Base-by-base conservation (phyloP, 2,888 invertebrate genomes). In the Frankliniella fusca region DNA sequence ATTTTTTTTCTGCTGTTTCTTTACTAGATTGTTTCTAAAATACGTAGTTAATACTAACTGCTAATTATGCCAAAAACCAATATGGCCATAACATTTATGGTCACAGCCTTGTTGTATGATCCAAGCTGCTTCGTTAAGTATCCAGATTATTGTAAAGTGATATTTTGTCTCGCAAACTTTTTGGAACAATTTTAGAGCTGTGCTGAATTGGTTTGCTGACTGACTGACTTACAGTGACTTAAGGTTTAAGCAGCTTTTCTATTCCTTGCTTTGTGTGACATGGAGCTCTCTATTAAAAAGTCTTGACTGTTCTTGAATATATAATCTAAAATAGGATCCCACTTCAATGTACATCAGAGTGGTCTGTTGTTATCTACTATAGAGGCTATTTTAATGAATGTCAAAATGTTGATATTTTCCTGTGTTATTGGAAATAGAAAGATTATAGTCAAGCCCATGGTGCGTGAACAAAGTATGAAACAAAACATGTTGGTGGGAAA, bases 351-450 rank as follows among this genome's bases (percentile, higher is more conserved):
- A 27, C 23, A 10, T 23, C 70, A 11, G 23, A 27, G 23, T 23
- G 27, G 70, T 76, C 27, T 8, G 70, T 23, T 12, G 27, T 27
- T 8, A 27, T 27, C 23, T 27, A 23, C 23, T 27, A 9, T 11
- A 76, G 27, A 23, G 12, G 70, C 27, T 76, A 27, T 11, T 76
- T 27, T 23, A 23, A 10, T 27, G 12, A 23, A 10, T 27, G 12
- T 76, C 27, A 76, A 76, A 27, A 76, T 27, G 23, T 76, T 76
- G 70, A 27, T 76, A 76, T 76, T 76, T 76, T 76, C 70, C 11
- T 76, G 70, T 76, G 70, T 27, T 76, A 27, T 27, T 76, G 1
- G 23, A 27, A 12, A 23, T 27, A 76, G 70, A 76, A 76, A 76
- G 27, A 27, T 76, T 27, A 27, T 76, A 76, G 70, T 76, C 70